phyloP scores from a whole-genome alignment of 2,888 invertebrate genomes.

The Sipha maydis region DNA sequence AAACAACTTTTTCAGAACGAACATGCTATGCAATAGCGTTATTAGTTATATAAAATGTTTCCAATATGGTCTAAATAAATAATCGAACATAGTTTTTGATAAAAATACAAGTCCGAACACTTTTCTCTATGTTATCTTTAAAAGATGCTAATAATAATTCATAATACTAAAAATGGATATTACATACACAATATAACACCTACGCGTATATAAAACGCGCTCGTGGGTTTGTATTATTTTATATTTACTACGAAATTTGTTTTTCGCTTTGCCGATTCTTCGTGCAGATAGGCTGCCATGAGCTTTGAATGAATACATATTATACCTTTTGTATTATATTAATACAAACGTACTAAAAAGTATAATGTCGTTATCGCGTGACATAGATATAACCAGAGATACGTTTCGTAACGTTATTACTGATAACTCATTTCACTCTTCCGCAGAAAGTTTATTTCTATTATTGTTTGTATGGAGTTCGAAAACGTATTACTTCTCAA shows the following conservation, averaged over 20 bases:
- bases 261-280: constrained; percentile 27
- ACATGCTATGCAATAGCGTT: too few species aligned
- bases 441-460: constrained; percentile 53
- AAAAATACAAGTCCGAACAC: too few species aligned
- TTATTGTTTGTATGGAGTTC: constrained; percentile 41
- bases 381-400: constrained; percentile 45
- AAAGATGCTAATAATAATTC: neutral
- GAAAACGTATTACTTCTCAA: constrained; percentile 26
- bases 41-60: too few species aligned
- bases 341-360: constrained; percentile 40
- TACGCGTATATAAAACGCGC: neutral
- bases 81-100: too few species aligned
- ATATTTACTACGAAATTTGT: constrained; percentile 13
- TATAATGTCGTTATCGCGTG: constrained; percentile 46
- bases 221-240: neutral
- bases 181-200: neutral
- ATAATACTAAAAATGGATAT: neutral
- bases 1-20: too few species aligned
- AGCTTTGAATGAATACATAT: constrained; percentile 13
- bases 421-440: constrained; percentile 59
- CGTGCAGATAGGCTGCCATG: neutral
- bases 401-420: constrained; percentile 47
- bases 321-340: constrained; percentile 20
- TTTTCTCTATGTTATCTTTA: too few species aligned
- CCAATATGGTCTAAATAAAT: too few species aligned